Base-by-base conservation (phyloP, 2,888 invertebrate species). In the Leptodirus hochenwartii region DNA sequence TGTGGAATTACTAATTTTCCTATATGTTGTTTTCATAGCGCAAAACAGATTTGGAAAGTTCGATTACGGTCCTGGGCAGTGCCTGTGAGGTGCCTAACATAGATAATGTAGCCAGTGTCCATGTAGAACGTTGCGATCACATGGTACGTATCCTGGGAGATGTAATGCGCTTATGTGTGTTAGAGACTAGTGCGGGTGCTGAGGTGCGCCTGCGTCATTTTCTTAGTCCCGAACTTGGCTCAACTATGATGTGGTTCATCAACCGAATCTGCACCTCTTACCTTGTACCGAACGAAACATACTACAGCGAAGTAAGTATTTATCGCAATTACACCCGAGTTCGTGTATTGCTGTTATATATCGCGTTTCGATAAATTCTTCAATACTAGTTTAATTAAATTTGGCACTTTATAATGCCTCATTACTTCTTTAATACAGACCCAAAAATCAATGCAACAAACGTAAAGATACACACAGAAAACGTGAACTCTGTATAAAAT, bases 211-310 rank as follows among this genome's bases (percentile, higher is more conserved):
- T 79, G 35, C 58, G 61, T 1, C 62, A 62, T 37, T 60, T 69
- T 37, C 64, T 84, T 41, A 84, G 84, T 48, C 84, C 84, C 0
- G 80, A 82, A 51, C 66, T 85, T 2, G 73, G 74, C 2, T 69
- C 71, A 24, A 75, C 76, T 1, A 58, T 76, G 25, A 71, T 79
- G 40, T 85, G 82, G 81, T 74, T 81, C 44, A 57, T 87, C 25
- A 69, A 71, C 42, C 66, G 75, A 40, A 85, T 80, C 77, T 68
- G 75, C 27, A 60, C 69, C 39, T 67, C 70, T 2, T 87, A 81
- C 47, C 55, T 84, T 34, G 56, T 75, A 44, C 69, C 71, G 9
- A 60, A 61, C 35, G 69, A 70, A 46, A 57, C 54, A 37, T 62
- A 61, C 45, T 69, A 70, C 44, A 48, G 55, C 31, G 61, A 67